Conservation (phyloP, 2,797 vertebrate genomes). For the Silurus aristotelis region DNA sequence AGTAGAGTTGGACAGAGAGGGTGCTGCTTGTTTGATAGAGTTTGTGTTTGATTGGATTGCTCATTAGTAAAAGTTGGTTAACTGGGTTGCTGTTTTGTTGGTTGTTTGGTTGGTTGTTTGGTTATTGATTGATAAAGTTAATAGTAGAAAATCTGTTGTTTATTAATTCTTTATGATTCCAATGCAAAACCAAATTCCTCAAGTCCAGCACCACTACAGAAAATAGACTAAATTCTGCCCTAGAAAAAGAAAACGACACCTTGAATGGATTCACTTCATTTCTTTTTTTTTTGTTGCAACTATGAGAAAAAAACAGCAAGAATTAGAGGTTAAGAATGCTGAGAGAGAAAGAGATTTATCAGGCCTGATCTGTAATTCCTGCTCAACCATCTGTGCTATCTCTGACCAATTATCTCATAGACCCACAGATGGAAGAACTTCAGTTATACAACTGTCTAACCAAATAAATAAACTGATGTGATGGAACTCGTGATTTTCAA, state of each 20-base stretch:
- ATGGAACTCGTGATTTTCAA: constrained; percentile 62
- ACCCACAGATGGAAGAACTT: constrained; percentile 72
- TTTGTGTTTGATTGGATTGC: too few relatives aligned
- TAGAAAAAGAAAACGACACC: background rate
- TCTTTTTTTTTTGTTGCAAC: constrained; percentile 41
- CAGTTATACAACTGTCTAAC: constrained; percentile 68
- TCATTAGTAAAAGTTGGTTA: too few relatives aligned
- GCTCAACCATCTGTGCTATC: constrained; percentile 76
- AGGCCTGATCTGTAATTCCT: constrained; percentile 77
- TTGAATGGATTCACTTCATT: background rate
- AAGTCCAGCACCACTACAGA: background rate
- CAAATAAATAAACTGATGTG: constrained; percentile 43
- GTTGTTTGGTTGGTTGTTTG: background rate
- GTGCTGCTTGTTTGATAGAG: too few relatives aligned
- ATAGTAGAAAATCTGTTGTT: too few relatives aligned
- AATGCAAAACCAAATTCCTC: background rate
- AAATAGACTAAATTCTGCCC: background rate
- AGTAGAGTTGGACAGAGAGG: background rate
- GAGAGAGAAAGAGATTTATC: constrained; percentile 66
- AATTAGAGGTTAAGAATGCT: constrained; percentile 51
- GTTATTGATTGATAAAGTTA: background rate
- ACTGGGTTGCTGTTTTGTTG: background rate
- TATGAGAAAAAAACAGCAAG: constrained; percentile 54
- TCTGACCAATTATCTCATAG: constrained; percentile 78
- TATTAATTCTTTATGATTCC: background rate